Conservation (phyloP, 2,797 vertebrate species). For the Esox masquinongy region DNA sequence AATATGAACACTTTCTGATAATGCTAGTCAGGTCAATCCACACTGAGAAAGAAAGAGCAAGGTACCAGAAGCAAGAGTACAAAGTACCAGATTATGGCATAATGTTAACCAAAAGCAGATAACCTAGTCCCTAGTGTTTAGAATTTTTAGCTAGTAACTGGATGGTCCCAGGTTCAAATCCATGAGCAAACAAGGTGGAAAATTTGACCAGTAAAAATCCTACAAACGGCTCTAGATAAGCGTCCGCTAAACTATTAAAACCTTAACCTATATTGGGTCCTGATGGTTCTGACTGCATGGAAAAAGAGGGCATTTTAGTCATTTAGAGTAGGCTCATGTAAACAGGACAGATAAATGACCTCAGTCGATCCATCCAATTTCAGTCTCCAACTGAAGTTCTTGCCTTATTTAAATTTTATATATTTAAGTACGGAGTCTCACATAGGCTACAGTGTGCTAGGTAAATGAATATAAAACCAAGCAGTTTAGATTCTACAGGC, state of each 20-base stretch:
- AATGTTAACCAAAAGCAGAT: too few species aligned
- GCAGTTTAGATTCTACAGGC: background rate
- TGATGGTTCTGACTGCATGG: too few species aligned
- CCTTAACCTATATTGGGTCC: too few species aligned
- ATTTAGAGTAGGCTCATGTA: background rate
- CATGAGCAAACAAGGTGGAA: too few species aligned
- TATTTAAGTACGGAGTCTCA: background rate
- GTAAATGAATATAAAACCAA: constrained; percentile 9
- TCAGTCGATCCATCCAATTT: background rate
- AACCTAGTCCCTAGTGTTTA: too few species aligned
- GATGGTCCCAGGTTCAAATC: too few species aligned
- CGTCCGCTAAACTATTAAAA: too few species aligned
- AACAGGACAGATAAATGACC: background rate
- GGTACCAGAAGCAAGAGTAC: background rate
- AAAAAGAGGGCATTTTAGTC: background rate
- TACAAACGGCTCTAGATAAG: too few species aligned
- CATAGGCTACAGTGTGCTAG: background rate
- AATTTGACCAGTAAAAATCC: too few species aligned
- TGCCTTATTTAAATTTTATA: background rate
- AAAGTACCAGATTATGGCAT: background rate
- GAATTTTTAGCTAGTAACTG: too few species aligned
- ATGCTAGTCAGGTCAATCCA: background rate
- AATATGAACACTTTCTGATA: background rate
- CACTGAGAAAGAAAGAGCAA: constrained; percentile 2
- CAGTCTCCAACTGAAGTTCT: background rate